phyloP scores from a whole-genome alignment of 1,140 invertebrate species.

The Camponotus pennsylvanicus region DNA sequence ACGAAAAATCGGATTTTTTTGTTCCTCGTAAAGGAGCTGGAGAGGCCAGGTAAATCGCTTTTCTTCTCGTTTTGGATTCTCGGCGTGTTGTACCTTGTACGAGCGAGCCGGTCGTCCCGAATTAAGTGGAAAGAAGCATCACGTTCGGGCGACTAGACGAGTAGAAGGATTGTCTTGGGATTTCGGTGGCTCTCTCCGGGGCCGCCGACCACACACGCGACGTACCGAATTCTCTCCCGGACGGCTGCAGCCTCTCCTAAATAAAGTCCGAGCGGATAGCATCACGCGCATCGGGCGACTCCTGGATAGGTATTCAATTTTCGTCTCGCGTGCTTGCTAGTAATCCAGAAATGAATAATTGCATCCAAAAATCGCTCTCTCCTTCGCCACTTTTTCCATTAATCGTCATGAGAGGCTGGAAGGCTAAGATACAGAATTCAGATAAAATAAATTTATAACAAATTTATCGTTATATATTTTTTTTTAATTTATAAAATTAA shows the following conservation, averaged over 20 bases:
- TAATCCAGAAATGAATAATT: constrained; percentile 50
- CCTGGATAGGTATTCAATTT: constrained; percentile 43
- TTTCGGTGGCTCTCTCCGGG: constrained; percentile 8
- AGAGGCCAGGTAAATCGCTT: constrained; percentile 31
- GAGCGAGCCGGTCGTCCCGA: constrained; percentile 32
- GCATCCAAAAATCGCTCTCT: constrained; percentile 19
- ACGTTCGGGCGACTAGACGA: constrained; percentile 58
- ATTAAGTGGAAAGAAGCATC: constrained; percentile 46
- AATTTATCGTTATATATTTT: background rate
- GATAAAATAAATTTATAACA: background rate
- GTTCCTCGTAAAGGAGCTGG: constrained; percentile 18
- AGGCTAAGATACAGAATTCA: background rate
- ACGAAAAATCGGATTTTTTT: constrained; percentile 67
- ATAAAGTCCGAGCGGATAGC: constrained; percentile 47
- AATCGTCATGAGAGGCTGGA: background rate
- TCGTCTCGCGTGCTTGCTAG: constrained; percentile 15
- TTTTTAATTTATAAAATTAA: background rate
- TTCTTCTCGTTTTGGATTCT: constrained; percentile 55
- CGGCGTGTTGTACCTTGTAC: constrained; percentile 15
- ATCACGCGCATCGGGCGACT: constrained; percentile 48
- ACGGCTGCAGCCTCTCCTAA: constrained; percentile 21
- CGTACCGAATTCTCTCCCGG: constrained; percentile 7
- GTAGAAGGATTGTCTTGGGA: constrained; percentile 63
- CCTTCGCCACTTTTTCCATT: background rate
- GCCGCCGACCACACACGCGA: constrained; percentile 3